phyloP scores from a whole-genome alignment of 2,113 vertebrate species.

The Rhabdomys dilectus region DNA sequence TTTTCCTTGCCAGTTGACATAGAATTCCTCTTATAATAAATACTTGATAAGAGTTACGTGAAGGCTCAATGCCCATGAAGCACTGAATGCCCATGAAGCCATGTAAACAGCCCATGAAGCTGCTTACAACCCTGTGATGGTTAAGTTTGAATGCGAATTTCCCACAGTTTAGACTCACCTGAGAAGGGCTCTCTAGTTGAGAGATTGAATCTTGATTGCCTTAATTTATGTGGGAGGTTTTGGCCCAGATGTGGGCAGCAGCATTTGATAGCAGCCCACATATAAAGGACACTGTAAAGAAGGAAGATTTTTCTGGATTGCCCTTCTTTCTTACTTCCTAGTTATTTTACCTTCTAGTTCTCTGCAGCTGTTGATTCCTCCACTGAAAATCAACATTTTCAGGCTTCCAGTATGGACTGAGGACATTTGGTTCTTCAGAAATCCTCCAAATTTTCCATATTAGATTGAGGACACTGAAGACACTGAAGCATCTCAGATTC shows the following conservation, averaged over 20 bases:
- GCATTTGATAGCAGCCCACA: not conserved
- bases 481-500: not conserved
- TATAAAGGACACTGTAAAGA: not conserved
- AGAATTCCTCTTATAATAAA: not conserved
- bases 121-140: not conserved
- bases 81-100: no score
- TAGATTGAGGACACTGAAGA: not conserved
- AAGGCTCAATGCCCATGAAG: not conserved
- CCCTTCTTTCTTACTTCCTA: not conserved
- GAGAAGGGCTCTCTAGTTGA: not conserved
- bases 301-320: not conserved
- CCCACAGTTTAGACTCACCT: not conserved
- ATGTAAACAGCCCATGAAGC: not conserved
- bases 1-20: not conserved
- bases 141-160: not conserved
- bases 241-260: not conserved
- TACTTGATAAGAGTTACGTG: not conserved
- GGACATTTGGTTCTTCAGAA: not conserved
- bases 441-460: not conserved
- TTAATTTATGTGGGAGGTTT: not conserved
- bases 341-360: not conserved
- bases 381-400: not conserved
- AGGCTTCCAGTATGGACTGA: not conserved
- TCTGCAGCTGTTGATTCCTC: not conserved
- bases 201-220: not conserved